Evolutionary conservation across 2,797 vertebrate genomes (phyloP).

Genomic region (Eurystomus glaucurus): DNA sequence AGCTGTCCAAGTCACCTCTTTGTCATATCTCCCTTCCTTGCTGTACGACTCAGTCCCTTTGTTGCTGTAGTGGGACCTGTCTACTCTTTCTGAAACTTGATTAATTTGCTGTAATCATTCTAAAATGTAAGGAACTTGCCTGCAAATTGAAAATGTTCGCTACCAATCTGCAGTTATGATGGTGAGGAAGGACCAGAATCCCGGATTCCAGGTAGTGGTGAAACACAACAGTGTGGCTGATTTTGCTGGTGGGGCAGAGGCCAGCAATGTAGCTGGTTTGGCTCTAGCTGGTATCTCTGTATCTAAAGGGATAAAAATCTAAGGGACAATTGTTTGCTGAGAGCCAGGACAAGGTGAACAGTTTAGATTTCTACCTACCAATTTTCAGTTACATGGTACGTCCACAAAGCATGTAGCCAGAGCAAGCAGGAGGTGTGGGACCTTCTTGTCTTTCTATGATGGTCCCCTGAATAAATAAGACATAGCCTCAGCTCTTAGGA

Average conservation of each 20-base stretch:
- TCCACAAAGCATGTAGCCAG: not conserved
- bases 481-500: not conserved
- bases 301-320: not conserved
- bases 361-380: not conserved
- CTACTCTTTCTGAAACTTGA: not conserved
- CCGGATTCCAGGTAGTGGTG: not conserved
- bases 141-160: not conserved
- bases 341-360: not conserved
- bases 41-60: not conserved
- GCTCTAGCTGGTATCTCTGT: not conserved
- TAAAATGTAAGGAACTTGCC: not conserved
- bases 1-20: not conserved
- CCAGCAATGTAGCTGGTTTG: fast-evolving
- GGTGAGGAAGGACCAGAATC: not conserved
- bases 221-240: not conserved
- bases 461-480: not conserved
- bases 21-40: not conserved
- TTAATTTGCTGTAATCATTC: not conserved
- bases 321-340: not conserved
- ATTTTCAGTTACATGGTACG: not conserved
- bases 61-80: not conserved
- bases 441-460: not conserved
- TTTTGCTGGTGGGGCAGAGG: not conserved
- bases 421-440: not conserved
- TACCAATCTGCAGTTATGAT: not conserved